Conservation (phyloP, 2,888 invertebrate species). For the Clistopyga incitator region DNA sequence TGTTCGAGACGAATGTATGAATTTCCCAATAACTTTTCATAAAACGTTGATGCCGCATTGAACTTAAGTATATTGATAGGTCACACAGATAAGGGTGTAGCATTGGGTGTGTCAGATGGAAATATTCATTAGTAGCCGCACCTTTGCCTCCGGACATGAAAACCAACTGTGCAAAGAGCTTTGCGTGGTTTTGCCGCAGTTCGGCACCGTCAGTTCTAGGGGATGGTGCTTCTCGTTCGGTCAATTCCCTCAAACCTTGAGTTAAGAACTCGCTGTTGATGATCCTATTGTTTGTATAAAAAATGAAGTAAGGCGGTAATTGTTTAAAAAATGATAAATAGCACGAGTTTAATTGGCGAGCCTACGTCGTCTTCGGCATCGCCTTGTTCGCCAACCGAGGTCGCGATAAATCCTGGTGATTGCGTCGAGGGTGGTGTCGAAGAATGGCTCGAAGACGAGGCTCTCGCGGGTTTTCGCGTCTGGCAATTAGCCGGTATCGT, state of each 20-base stretch:
- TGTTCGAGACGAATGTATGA: not conserved
- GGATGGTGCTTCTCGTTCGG: slow-evolving; percentile 14
- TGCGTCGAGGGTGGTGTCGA: slow-evolving; percentile 76
- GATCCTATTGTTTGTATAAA: not conserved
- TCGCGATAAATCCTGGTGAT: slow-evolving; percentile 73
- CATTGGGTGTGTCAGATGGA: slow-evolving; percentile 65
- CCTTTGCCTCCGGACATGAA: slow-evolving; percentile 55
- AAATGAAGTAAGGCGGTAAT: slow-evolving; percentile 42
- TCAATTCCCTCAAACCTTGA: not conserved
- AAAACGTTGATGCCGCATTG: slow-evolving; percentile 33
- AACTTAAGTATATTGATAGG: slow-evolving; percentile 35
- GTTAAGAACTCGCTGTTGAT: not conserved
- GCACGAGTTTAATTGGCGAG: slow-evolving; percentile 16
- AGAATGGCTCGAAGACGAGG: slow-evolving; percentile 90
- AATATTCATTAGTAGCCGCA: slow-evolving; percentile 66
- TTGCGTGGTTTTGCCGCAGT: slow-evolving; percentile 41
- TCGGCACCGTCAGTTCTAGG: not conserved
- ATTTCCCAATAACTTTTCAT: slow-evolving; percentile 26
- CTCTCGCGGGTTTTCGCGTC: slow-evolving; percentile 89
- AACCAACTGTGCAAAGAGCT: slow-evolving; percentile 16
- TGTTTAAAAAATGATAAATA: slow-evolving; percentile 26
- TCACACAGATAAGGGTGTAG: slow-evolving; percentile 54
- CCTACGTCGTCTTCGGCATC: slow-evolving; percentile 64
- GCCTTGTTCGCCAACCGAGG: slow-evolving; percentile 75
- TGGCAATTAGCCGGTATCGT: slow-evolving; percentile 88